Evolutionary conservation across 2,888 invertebrate genomes (phyloP).

Genomic region (Sinhomidia bicolor): DNA sequence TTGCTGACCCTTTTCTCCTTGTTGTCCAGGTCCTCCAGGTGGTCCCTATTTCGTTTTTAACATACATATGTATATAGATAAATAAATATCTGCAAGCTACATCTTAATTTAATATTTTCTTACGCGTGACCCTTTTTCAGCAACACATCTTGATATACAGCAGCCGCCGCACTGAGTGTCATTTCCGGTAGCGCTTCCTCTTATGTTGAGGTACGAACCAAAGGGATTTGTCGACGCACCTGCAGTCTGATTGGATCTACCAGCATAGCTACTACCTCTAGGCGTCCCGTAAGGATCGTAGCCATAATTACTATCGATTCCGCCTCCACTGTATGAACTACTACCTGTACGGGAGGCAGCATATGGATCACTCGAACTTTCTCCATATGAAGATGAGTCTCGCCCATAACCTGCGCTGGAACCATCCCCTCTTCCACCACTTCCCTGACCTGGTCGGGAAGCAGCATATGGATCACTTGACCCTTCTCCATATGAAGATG

Average conservation of each 20-base stretch:
- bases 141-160: conserved; percentile 93
- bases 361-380: conserved; percentile 10
- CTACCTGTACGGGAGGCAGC: conserved; percentile 4
- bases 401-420: background rate
- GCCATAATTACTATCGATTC: background rate
- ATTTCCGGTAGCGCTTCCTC: conserved; percentile 38
- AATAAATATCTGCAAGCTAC: background rate
- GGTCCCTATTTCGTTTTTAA: too few relatives aligned
- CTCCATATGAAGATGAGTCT: background rate
- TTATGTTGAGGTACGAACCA: background rate
- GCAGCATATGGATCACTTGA: too few relatives aligned
- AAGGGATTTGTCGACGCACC: background rate
- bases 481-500: background rate
- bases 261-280: conserved; percentile 16
- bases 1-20: conserved; percentile 86
- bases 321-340: conserved; percentile 47
- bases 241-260: conserved; percentile 42
- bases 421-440: conserved; percentile 27
- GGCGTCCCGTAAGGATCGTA: conserved; percentile 46
- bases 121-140: conserved; percentile 91
- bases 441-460: too few relatives aligned
- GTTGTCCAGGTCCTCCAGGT: conserved; percentile 84
- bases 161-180: conserved; percentile 83
- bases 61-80: too few relatives aligned
- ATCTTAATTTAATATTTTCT: conserved; percentile 18